phyloP scores from a whole-genome alignment of 2,113 vertebrate species.

The Tupaia tana region DNA sequence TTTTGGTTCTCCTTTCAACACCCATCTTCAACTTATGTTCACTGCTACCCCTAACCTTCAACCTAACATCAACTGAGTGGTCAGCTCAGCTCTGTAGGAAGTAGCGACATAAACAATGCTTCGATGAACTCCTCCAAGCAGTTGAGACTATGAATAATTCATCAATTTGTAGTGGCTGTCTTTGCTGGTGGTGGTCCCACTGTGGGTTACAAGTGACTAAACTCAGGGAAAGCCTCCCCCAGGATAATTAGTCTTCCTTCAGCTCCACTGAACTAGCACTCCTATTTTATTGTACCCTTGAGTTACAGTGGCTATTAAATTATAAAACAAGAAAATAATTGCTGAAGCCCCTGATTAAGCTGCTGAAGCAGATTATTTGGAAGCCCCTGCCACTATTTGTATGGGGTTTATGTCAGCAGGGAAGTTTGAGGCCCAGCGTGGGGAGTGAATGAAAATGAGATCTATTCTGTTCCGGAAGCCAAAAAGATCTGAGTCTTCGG shows the following conservation, averaged over 20 bases:
- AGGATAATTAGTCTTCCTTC: conserved; percentile 84
- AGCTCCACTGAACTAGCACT: conserved; percentile 81
- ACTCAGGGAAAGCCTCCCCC: conserved; percentile 73
- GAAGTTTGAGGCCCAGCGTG: conserved; percentile 49
- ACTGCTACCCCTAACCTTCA: neutral
- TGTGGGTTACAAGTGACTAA: conserved; percentile 80
- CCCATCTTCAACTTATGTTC: neutral
- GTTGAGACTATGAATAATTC: conserved; percentile 80
- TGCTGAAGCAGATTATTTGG: conserved; percentile 71
- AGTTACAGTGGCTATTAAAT: conserved; percentile 82
- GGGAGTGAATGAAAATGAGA: neutral
- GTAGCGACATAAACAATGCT: conserved; percentile 62
- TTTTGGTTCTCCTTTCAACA: conserved; percentile 30
- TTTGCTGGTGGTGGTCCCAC: conserved; percentile 71
- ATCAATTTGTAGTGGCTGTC: conserved; percentile 34
- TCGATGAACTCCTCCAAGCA: conserved; percentile 52
- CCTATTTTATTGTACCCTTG: conserved; percentile 82
- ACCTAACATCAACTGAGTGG: neutral
- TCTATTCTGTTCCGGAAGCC: neutral
- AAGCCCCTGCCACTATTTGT: conserved; percentile 78
- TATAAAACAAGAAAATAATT: conserved; percentile 86
- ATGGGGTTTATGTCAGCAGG: conserved; percentile 53
- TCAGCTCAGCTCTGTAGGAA: conserved; percentile 54
- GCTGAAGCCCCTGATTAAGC: conserved; percentile 44
- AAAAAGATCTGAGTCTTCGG: conserved; percentile 4